These are phyloP conservation scores for Norana najaformis DNA, from an alignment of 2,888 invertebrate species.

Conservation along the genomic window DNA sequence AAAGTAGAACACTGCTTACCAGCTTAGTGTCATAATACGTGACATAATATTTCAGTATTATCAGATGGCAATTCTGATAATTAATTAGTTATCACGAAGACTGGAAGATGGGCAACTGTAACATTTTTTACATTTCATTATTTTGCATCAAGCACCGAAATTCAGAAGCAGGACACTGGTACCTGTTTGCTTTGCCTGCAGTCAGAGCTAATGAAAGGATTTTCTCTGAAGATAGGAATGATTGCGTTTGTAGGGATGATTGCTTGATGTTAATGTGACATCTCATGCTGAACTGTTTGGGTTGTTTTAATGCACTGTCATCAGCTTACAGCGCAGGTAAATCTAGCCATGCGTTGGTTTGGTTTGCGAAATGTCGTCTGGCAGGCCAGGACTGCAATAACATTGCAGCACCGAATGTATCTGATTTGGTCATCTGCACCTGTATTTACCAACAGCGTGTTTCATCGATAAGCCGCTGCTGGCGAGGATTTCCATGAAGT, in stretches of 20 bases:
- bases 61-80: background rate
- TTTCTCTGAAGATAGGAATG: background rate
- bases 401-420: too few species aligned
- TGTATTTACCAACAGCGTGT: background rate
- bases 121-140: background rate
- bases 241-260: constrained; percentile 13
- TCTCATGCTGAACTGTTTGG: background rate
- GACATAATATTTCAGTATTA: background rate
- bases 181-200: background rate
- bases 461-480: too few species aligned
- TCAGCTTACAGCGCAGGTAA: background rate
- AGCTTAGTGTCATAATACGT: background rate
- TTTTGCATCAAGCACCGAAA: background rate
- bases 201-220: background rate
- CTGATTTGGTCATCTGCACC: background rate
- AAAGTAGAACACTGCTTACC: background rate
- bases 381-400: too few species aligned
- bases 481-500: too few species aligned
- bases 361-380: background rate
- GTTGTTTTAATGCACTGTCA: background rate
- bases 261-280: background rate
- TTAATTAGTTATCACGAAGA: background rate
- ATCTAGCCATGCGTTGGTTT: background rate
- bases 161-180: background rate
- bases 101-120: background rate